Conservation (phyloP, 2,797 vertebrate genomes). For the Manis javanica region DNA sequence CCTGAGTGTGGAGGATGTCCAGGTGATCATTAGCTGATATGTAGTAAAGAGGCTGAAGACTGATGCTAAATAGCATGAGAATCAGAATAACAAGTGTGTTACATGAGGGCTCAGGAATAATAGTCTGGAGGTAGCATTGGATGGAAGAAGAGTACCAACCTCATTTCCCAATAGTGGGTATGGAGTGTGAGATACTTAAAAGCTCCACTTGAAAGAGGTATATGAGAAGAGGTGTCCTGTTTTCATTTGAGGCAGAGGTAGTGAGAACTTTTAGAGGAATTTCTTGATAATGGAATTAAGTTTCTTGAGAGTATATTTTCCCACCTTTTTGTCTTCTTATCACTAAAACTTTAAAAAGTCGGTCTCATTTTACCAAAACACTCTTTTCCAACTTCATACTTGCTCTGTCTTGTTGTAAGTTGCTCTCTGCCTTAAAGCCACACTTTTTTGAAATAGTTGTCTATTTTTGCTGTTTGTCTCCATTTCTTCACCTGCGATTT, state of each 20-base stretch:
- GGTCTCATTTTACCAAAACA: neutral
- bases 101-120: neutral
- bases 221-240: neutral
- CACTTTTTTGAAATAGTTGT: neutral
- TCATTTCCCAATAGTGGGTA: neutral
- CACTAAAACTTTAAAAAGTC: neutral
- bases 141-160: neutral
- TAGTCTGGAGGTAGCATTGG: neutral
- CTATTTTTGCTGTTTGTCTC: neutral
- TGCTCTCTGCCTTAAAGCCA: neutral
- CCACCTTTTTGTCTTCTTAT: neutral
- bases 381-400: neutral
- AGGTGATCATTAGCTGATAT: neutral
- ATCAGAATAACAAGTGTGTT: neutral
- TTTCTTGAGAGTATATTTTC: constrained; percentile 7
- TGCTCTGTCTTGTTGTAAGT: neutral
- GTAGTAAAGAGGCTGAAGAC: neutral
- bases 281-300: neutral
- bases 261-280: neutral
- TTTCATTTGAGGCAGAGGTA: neutral
- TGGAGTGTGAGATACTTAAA: neutral
- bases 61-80: neutral
- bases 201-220: neutral
- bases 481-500: neutral
- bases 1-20: neutral